These are phyloP conservation scores for Eutrigla gurnardus DNA, from an alignment of 2,797 vertebrate genomes.

Conservation along the genomic window DNA sequence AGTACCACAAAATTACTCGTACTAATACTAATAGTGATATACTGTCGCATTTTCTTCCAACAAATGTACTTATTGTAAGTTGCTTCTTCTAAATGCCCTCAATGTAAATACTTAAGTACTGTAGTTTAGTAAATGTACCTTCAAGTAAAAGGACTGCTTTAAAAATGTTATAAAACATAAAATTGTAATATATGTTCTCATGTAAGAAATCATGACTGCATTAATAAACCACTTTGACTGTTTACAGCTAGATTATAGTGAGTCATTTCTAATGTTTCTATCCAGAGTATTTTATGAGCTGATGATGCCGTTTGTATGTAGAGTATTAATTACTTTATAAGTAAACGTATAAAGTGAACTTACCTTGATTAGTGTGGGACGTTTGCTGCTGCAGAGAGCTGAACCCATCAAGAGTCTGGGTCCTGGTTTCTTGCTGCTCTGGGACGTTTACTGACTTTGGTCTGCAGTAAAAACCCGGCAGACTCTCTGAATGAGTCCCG, in stretches of 20 bases:
- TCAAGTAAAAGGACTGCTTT: neutral
- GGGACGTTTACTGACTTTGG: slow-evolving; percentile 21
- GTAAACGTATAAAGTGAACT: neutral
- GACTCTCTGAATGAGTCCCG: slow-evolving; percentile 80
- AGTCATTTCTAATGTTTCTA: no score
- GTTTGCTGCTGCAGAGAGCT: slow-evolving; percentile 20
- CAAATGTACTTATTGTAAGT: no score
- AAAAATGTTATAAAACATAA: neutral
- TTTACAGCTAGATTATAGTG: no score
- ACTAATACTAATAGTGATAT: no score
- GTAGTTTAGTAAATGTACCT: neutral
- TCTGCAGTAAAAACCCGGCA: slow-evolving; percentile 84
- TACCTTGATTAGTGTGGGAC: slow-evolving; percentile 41
- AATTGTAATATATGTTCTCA: neutral
- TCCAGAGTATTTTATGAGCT: neutral
- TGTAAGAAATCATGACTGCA: neutral
- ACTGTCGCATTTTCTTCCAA: no score
- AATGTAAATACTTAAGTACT: neutral
- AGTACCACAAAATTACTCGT: neutral
- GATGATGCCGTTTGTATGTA: neutral
- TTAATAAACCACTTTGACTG: neutral
- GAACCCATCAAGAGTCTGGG: neutral
- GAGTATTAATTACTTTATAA: neutral
- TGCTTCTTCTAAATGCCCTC: no score
- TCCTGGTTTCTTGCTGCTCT: slow-evolving; percentile 10